phyloP scores from a whole-genome alignment of 2,888 invertebrate genomes.

The Synanthedon tipuliformis region DNA sequence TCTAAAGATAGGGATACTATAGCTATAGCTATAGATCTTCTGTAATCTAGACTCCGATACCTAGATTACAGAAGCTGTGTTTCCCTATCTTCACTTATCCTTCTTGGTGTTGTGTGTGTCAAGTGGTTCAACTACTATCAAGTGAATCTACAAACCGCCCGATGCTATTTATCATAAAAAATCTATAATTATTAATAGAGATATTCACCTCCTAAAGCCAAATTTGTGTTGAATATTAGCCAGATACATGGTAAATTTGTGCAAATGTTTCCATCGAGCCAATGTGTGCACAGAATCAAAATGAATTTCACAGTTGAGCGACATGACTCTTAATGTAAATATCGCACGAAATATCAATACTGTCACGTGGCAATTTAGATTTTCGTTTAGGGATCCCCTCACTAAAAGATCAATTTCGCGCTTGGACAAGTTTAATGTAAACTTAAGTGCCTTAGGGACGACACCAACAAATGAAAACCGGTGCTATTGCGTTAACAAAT shows the following conservation, averaged over 20 bases:
- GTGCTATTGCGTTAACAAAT: constrained; percentile 50
- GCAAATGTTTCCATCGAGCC: constrained; percentile 1
- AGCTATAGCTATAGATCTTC: too few relatives aligned
- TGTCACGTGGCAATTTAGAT: constrained; percentile 54
- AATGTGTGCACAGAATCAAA: constrained; percentile 5
- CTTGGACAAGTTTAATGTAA: constrained; percentile 66
- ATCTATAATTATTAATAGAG: too few relatives aligned
- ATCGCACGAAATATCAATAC: constrained; percentile 44
- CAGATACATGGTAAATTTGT: background rate
- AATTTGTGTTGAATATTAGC: background rate
- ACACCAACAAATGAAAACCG: constrained; percentile 48
- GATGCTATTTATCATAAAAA: too few relatives aligned
- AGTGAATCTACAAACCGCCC: too few relatives aligned
- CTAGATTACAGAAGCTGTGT: too few relatives aligned
- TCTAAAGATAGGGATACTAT: too few relatives aligned
- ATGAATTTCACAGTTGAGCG: constrained; percentile 13
- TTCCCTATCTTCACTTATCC: too few relatives aligned
- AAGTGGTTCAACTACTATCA: too few relatives aligned
- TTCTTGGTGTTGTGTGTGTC: too few relatives aligned
- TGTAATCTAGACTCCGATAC: too few relatives aligned
- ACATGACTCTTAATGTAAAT: background rate
- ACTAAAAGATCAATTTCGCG: constrained; percentile 70
- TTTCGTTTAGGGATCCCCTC: constrained; percentile 53
- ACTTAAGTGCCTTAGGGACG: constrained; percentile 60
- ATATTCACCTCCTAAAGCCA: too few relatives aligned